Percentiles rank a stretch among this genome's conserved stretches.
These are phyloP conservation scores for Aphidius colemani DNA, from an alignment of 2,888 invertebrate species.

Conservation along the genomic window DNA sequence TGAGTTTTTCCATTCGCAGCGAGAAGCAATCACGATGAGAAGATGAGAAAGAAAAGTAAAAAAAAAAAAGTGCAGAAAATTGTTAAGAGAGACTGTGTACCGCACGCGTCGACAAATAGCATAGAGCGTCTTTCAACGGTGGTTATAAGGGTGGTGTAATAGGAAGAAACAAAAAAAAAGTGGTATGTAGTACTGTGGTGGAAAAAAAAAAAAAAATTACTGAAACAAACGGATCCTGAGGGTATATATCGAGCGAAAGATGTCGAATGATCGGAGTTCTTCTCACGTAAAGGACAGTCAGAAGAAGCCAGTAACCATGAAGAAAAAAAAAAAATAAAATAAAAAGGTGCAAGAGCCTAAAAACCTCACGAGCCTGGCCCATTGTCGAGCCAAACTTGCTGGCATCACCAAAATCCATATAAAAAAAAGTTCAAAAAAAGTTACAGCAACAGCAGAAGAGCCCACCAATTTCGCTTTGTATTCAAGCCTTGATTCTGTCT, in stretches of 20 bases:
- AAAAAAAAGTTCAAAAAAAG: too few relatives aligned
- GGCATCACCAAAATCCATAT: not conserved
- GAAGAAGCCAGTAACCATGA: slow-evolving; percentile 27
- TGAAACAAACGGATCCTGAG: slow-evolving; percentile 37
- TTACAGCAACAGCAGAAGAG: too few relatives aligned
- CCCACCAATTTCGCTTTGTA: too few relatives aligned
- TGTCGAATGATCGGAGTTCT: slow-evolving; percentile 56
- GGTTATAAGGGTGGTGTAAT: slow-evolving; percentile 3
- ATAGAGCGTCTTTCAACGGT: slow-evolving; percentile 1
- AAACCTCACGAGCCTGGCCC: slow-evolving; percentile 5
- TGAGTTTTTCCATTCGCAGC: slow-evolving; percentile 36
- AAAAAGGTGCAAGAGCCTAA: not conserved
- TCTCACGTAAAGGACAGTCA: slow-evolving; percentile 52
- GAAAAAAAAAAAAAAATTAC: slow-evolving; percentile 9
- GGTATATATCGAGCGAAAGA: slow-evolving; percentile 57
- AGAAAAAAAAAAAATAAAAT: slow-evolving; percentile 15
- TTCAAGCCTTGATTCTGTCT: too few relatives aligned
- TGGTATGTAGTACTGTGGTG: slow-evolving; percentile 17
- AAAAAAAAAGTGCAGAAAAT: slow-evolving; percentile 25
- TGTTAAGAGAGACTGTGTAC: slow-evolving; percentile 16
- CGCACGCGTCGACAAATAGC: slow-evolving; percentile 5
- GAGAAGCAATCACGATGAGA: slow-evolving; percentile 18
- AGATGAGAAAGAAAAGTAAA: slow-evolving; percentile 24
- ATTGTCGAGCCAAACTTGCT: slow-evolving; percentile 17
- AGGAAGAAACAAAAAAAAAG: slow-evolving; percentile 3